Base-by-base conservation (phyloP, 2,888 invertebrate species). In the Norana najaformis region DNA sequence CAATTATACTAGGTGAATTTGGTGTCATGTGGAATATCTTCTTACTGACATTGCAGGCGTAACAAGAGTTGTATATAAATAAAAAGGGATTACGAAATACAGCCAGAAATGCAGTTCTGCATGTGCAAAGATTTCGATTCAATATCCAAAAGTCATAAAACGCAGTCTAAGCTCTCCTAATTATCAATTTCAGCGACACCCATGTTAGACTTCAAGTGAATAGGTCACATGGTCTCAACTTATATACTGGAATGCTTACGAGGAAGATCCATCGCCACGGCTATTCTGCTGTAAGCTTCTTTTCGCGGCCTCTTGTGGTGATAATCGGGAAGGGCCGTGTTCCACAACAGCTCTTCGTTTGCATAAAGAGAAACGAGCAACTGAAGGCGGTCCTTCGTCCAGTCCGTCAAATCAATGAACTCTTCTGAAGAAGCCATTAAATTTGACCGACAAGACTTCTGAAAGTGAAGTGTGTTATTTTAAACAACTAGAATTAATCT, bases 361-460 rank as follows among this genome's bases (percentile, higher is more conserved):
- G 85, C 85, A 18, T 85, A 85, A 1, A 85, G 85, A 6, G 85
- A 85, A 23, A 85, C 85, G 85, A 85, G 85, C 36, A 85, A 23
- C 85, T 85, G 85, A 35, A 85, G 85, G 36, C 85, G 85, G 36
- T 85, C 85, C 36, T 36, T 85, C 36, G 85, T 85, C 85, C 85
- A 85, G 36, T 85, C 85, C 85, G 85, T 85, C 36, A 23, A 23
- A 85, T 85, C 85, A 6, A 85, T 36, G 36, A 85, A 85, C 69
- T 69, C 69, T 69, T 69, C 69, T 69, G 69, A 69, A 69, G 69
- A 69, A 69, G 69, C 69, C 69, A 69, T n/a, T 69, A n/a, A 11
- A 69, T 30, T n/a, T 69, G n/a, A 69, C 69, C n/a, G 8, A 69
- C 30, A 2, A n/a, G 69, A 69, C 30, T n/a, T 30, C 47, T 23